Conservation (phyloP, 2,888 invertebrate species). For the Nebria brevicollis region DNA sequence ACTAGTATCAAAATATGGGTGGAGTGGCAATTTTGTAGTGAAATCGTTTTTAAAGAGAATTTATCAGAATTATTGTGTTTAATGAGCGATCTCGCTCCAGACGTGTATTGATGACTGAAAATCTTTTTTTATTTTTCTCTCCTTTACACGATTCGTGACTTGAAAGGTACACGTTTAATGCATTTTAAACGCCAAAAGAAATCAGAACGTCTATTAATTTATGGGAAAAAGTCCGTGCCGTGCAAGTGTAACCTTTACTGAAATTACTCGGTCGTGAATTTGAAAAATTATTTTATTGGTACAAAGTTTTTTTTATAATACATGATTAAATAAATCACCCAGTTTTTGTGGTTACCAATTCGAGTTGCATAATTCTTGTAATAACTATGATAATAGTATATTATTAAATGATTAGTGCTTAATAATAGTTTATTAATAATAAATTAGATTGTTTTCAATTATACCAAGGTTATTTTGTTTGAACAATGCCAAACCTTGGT, state of each 20-base stretch:
- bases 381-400: background rate
- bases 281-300: background rate
- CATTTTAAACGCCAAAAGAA: constrained; percentile 47
- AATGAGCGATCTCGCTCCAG: constrained; percentile 40
- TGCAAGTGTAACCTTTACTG: constrained; percentile 41
- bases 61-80: constrained; percentile 42
- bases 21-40: too few relatives aligned
- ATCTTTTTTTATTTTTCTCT: constrained; percentile 27
- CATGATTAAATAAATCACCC: background rate
- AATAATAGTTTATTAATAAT: background rate
- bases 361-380: background rate
- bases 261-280: constrained; percentile 28
- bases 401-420: background rate
- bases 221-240: constrained; percentile 39
- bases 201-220: constrained; percentile 46
- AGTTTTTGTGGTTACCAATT: background rate
- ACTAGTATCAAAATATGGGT: background rate
- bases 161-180: constrained; percentile 45
- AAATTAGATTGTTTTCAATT: background rate
- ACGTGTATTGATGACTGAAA: constrained; percentile 37
- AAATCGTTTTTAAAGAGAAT: constrained; percentile 21
- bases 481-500: background rate
- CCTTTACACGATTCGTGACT: constrained; percentile 41
- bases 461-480: background rate
- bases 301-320: background rate